Percentiles rank a stretch among this genome's conserved stretches.
Conservation (phyloP, 2,888 invertebrate species). For the Bembecia ichneumoniformis region DNA sequence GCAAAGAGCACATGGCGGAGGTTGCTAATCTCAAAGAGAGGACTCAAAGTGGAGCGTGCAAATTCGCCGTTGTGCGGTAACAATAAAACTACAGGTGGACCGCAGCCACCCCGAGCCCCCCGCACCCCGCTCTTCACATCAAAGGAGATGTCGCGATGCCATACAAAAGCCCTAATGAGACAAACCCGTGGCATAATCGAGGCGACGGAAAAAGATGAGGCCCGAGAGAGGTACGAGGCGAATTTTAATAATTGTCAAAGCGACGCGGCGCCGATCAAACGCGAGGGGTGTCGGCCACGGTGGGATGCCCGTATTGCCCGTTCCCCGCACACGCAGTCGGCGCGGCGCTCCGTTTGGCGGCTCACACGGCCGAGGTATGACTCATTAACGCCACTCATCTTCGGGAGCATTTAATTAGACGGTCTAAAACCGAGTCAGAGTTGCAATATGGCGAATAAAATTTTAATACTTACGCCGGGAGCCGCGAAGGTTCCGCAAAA, state of each 20-base stretch:
- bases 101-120: constrained; percentile 35
- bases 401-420: constrained; percentile 64
- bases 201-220: constrained; percentile 72
- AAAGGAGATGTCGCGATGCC: constrained; percentile 65
- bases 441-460: constrained; percentile 67
- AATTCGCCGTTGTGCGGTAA: constrained; percentile 58
- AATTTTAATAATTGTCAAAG: constrained; percentile 75
- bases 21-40: constrained; percentile 58
- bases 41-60: constrained; percentile 66
- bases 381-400: constrained; percentile 70
- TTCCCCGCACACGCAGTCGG: constrained; percentile 23
- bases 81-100: constrained; percentile 71
- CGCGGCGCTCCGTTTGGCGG: constrained; percentile 16
- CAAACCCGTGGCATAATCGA: constrained; percentile 72
- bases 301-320: constrained; percentile 12
- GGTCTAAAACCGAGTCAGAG: constrained; percentile 67
- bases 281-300: constrained; percentile 27
- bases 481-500: constrained; percentile 58
- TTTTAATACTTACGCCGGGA: constrained; percentile 64
- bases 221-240: constrained; percentile 70
- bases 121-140: constrained; percentile 50
- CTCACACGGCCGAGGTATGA: constrained; percentile 57
- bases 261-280: constrained; percentile 72
- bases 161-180: constrained; percentile 73
- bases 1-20: constrained; percentile 33